These are phyloP conservation scores for Cremastinae sp. DNA, from an alignment of 2,888 invertebrate species.

Conservation along the genomic window DNA sequence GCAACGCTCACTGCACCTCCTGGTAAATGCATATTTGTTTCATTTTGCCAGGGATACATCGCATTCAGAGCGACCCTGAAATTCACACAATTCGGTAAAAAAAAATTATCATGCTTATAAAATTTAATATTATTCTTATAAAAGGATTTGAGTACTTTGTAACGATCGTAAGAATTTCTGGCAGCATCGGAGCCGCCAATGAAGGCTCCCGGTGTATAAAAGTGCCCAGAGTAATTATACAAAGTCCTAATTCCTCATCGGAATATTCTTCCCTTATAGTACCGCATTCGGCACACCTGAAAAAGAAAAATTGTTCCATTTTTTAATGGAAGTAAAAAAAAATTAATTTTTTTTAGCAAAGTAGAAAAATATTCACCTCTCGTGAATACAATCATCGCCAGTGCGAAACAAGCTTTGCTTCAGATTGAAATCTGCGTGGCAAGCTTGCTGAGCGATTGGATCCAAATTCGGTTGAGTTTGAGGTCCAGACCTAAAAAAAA, in stretches of 20 bases:
- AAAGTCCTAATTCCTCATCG: constrained; percentile 97
- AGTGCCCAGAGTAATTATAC: constrained; percentile 95
- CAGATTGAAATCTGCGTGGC: constrained; percentile 82
- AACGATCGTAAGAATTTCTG: constrained; percentile 93
- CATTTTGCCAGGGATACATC: constrained; percentile 94
- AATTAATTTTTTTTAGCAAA: background rate
- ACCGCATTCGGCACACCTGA: constrained; percentile 93
- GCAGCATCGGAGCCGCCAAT: constrained; percentile 95
- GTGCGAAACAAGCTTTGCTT: constrained; percentile 85
- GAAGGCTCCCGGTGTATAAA: constrained; percentile 98
- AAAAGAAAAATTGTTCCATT: constrained; percentile 10
- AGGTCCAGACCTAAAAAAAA: constrained; percentile 70
- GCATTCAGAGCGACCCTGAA: constrained; percentile 88
- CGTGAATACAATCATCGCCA: constrained; percentile 87
- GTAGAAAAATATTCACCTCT: constrained; percentile 80
- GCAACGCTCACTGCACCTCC: constrained; percentile 98
- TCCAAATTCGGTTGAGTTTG: constrained; percentile 76
- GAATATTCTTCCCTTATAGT: constrained; percentile 94
- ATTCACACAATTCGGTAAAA: constrained; percentile 46
- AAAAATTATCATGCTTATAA: background rate
- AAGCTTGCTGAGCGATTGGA: constrained; percentile 80
- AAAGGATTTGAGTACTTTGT: constrained; percentile 85
- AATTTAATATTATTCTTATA: background rate
- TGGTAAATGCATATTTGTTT: constrained; percentile 93
- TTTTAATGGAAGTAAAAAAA: constrained; percentile 19